Percentiles rank a stretch among this genome's conserved stretches.
Conservation (phyloP, 2,797 vertebrate species). For the Odontamblyopus rebecca region DNA sequence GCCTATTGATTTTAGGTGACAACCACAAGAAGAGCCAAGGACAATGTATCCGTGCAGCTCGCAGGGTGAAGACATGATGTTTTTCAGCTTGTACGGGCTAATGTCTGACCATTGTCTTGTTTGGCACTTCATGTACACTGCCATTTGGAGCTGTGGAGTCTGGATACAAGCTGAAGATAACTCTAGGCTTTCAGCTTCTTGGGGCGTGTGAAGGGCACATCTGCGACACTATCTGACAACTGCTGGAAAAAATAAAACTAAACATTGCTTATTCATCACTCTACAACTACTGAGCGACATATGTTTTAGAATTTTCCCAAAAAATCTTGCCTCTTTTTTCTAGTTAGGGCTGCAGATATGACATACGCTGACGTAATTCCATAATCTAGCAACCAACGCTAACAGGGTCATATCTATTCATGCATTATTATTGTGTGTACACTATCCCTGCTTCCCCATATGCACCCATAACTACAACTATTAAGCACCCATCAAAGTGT, state of each 20-base stretch:
- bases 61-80: neutral
- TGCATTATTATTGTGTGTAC: neutral
- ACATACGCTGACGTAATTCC: too few species aligned
- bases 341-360: too few species aligned
- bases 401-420: neutral
- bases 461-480: neutral
- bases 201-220: too few species aligned
- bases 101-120: neutral
- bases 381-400: too few species aligned
- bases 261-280: too few species aligned
- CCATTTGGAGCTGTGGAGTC: neutral
- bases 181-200: neutral
- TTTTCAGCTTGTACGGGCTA: neutral
- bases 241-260: too few species aligned
- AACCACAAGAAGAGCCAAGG: slow-evolving; percentile 6
- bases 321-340: too few species aligned
- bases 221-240: too few species aligned
- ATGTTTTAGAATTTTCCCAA: too few species aligned
- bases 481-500: neutral
- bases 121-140: neutral
- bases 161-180: neutral
- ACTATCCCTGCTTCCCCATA: neutral
- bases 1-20: slow-evolving; percentile 25
- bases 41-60: slow-evolving; percentile 3
- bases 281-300: too few species aligned